A percentile compares a stretch with the other conserved stretches of the same genome.
These are phyloP conservation scores for Bombus vancouverensis DNA, from an alignment of 1,140 invertebrate species.

Conservation along the genomic window DNA sequence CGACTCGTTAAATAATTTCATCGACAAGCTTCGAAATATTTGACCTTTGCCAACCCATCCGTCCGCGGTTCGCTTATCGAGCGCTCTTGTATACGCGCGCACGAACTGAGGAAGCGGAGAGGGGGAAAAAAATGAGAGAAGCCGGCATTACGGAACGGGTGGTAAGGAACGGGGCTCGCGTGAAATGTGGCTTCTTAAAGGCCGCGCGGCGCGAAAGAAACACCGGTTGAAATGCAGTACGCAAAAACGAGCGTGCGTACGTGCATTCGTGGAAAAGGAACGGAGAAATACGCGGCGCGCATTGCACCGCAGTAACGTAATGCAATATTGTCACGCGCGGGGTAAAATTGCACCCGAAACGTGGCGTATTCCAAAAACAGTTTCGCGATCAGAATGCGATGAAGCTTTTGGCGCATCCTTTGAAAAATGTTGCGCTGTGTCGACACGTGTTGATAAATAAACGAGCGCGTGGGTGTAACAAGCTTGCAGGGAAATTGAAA, in stretches of 20 bases:
- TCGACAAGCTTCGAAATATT: constrained; percentile 14
- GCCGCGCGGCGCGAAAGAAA: constrained; percentile 9
- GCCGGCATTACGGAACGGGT: neutral
- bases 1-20: neutral
- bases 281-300: neutral
- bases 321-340: constrained; percentile 26
- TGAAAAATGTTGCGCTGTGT: neutral
- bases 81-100: neutral
- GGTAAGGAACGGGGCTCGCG: constrained; percentile 5
- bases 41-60: neutral
- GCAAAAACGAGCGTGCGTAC: neutral
- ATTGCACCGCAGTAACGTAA: constrained; percentile 25
- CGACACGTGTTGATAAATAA: neutral
- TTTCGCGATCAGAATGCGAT: neutral
- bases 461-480: neutral
- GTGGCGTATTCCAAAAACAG: neutral
- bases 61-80: neutral
- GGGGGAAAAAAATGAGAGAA: neutral
- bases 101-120: neutral
- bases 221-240: neutral
- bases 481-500: no score
- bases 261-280: constrained; percentile 7
- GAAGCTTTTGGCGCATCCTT: constrained; percentile 2
- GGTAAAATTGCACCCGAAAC: neutral
- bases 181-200: constrained; percentile 15